These are phyloP conservation scores for Notolabrus celidotus DNA, from an alignment of 2,797 vertebrate species.

Conservation along the genomic window DNA sequence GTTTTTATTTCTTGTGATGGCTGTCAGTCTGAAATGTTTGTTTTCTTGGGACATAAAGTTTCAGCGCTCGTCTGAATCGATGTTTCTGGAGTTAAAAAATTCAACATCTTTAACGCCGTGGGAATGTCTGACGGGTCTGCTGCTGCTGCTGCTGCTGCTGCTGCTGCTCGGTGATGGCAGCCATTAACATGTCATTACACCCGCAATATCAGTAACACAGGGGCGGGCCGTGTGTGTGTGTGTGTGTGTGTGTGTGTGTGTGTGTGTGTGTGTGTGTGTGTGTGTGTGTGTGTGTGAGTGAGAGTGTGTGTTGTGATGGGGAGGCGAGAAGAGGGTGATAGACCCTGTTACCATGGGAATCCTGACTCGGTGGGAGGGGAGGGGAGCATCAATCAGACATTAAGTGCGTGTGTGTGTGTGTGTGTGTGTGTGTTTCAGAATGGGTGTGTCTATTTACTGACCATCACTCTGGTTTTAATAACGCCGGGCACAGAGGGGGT, in stretches of 20 bases:
- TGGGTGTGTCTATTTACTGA: conserved; percentile 30
- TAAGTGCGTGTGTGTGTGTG: conserved; percentile 1
- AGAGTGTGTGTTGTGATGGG: conserved; percentile 18
- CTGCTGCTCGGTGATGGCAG: conserved; percentile 27
- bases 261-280: conserved; percentile 20
- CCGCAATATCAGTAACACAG: conserved; percentile 30
- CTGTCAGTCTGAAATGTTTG: too few species aligned
- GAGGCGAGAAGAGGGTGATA: conserved; percentile 27
- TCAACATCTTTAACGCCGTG: conserved; percentile 6
- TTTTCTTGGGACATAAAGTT: too few species aligned
- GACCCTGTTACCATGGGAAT: conserved; percentile 72
- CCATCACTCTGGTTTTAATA: conserved; percentile 80
- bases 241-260: conserved; percentile 19
- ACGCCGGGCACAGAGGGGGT: conserved; percentile 56
- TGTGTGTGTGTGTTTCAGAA: conserved; percentile 18
- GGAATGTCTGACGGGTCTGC: conserved; percentile 16
- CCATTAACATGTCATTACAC: conserved; percentile 70
- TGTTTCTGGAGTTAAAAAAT: background rate
- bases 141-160: conserved; percentile 31
- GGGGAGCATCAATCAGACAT: conserved; percentile 58
- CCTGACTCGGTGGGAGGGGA: conserved; percentile 47
- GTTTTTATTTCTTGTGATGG: too few species aligned
- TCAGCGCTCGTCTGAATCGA: too few species aligned
- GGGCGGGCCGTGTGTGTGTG: conserved; percentile 13
- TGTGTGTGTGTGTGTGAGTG: conserved; percentile 18